Conservation (phyloP, 2,797 vertebrate genomes). For the Petrocephalus schoutedeni region DNA sequence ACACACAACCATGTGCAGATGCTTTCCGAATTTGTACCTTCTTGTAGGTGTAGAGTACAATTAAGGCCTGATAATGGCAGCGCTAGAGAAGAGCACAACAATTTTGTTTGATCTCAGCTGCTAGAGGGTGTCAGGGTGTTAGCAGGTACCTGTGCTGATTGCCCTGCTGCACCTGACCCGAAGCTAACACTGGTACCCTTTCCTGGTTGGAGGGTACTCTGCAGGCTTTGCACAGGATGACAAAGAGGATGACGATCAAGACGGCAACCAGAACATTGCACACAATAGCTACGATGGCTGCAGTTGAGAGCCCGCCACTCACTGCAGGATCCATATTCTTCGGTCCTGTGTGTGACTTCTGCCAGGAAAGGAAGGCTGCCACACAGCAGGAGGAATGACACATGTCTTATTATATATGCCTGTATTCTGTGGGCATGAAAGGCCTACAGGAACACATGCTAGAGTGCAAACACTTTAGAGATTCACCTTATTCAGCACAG, state of each 20-base stretch:
- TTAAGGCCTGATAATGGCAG: background rate
- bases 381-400: background rate
- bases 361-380: background rate
- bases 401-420: background rate
- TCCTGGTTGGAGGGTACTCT: constrained; percentile 66
- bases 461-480: background rate
- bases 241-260: constrained; percentile 65
- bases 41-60: background rate
- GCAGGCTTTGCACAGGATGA: constrained; percentile 66
- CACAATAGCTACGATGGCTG: constrained; percentile 66
- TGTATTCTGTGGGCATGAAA: background rate
- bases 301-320: constrained; percentile 54
- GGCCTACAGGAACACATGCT: background rate
- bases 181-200: constrained; percentile 55
- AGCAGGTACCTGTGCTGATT: constrained; percentile 65
- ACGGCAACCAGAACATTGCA: constrained; percentile 64
- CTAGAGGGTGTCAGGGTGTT: constrained; percentile 54
- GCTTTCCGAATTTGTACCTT: background rate
- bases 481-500: background rate
- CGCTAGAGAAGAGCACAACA: background rate
- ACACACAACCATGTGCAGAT: background rate
- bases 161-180: constrained; percentile 45
- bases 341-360: background rate
- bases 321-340: constrained; percentile 52
- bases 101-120: background rate